These are phyloP conservation scores for Xerus inauris DNA, from an alignment of 2,113 vertebrate species.

Conservation along the genomic window DNA sequence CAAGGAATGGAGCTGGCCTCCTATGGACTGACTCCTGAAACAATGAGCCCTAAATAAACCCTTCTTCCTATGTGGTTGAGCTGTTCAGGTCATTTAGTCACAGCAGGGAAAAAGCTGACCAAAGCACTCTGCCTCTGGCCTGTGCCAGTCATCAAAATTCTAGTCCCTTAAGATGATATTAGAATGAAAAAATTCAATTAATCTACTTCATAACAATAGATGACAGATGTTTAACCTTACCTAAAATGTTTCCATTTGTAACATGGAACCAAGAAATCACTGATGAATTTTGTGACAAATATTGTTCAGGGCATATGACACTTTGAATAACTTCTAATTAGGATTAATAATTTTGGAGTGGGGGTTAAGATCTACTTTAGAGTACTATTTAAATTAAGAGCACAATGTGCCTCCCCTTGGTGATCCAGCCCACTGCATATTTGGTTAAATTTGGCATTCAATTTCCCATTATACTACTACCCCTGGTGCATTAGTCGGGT, in stretches of 20 bases:
- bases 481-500: not conserved
- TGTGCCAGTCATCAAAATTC: not conserved
- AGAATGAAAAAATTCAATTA: constrained; percentile 22
- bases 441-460: not conserved
- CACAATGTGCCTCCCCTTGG: not conserved
- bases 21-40: too few species aligned
- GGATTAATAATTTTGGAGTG: not conserved
- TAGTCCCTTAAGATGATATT: not conserved
- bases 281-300: not conserved
- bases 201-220: not conserved
- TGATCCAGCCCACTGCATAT: not conserved
- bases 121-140: not conserved
- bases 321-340: not conserved
- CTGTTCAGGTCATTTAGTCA: too few species aligned
- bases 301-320: not conserved
- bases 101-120: too few species aligned
- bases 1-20: too few species aligned
- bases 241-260: not conserved
- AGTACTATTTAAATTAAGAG: not conserved
- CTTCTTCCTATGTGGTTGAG: too few species aligned
- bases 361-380: not conserved
- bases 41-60: too few species aligned
- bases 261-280: not conserved
- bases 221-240: not conserved
- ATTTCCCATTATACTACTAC: not conserved